A percentile compares a stretch with the other conserved stretches of the same genome.
Conservation (phyloP, 2,113 vertebrate species). For the Hiodon tergisus region DNA sequence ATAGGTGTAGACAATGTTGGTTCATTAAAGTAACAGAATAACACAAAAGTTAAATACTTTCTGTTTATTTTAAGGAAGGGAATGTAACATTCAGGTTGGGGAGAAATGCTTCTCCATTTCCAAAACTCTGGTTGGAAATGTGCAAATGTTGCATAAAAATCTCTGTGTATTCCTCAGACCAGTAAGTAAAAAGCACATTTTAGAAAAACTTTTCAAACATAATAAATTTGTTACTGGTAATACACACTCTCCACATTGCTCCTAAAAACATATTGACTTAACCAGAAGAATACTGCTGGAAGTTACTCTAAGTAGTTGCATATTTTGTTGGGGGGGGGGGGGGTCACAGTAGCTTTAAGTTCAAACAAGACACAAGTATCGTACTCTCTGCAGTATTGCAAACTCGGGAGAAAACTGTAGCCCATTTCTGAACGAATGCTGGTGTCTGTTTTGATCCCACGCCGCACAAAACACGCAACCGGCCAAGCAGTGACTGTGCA, state of each 20-base stretch:
- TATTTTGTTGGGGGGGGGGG: background rate
- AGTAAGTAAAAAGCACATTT: too few relatives aligned
- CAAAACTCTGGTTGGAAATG: too few relatives aligned
- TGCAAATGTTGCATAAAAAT: too few relatives aligned
- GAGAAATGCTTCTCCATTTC: background rate
- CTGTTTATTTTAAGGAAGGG: background rate
- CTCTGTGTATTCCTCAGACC: too few relatives aligned
- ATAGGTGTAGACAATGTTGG: background rate
- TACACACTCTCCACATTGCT: background rate
- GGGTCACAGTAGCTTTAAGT: background rate
- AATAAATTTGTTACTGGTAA: background rate
- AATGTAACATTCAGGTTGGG: background rate
- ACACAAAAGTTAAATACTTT: background rate
- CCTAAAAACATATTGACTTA: background rate
- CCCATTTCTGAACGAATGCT: background rate
- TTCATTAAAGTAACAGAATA: background rate
- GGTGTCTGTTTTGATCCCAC: background rate
- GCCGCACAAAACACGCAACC: too few relatives aligned
- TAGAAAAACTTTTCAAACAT: background rate
- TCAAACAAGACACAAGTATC: background rate
- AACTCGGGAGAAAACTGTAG: background rate
- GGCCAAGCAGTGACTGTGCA: conserved; percentile 5
- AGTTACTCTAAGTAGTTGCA: background rate
- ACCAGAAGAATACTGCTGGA: background rate
- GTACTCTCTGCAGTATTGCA: background rate